Conservation (phyloP, 2,113 vertebrate species). For the Halcyon malimbica region DNA sequence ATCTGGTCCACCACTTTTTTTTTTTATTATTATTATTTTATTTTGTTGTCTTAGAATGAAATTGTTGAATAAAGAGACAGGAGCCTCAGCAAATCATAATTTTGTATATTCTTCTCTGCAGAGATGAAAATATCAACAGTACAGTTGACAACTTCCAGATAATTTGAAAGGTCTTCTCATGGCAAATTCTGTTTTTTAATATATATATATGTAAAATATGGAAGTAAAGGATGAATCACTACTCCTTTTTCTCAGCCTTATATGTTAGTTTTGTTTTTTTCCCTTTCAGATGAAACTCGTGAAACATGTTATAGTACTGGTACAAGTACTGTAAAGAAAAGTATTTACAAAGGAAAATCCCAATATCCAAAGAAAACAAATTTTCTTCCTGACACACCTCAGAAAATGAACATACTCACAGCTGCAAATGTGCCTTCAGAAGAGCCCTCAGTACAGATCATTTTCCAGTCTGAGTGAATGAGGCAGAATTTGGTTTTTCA, state of each 20-base stretch:
- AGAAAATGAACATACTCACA: background rate
- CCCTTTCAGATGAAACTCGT: background rate
- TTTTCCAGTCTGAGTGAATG: background rate
- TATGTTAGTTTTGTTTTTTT: background rate
- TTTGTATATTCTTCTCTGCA: background rate
- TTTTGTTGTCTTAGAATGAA: background rate
- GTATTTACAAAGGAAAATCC: background rate
- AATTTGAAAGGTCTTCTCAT: background rate
- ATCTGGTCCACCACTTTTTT: background rate
- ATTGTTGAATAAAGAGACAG: background rate
- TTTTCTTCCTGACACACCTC: background rate
- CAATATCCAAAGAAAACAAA: background rate
- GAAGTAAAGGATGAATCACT: background rate
- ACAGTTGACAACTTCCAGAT: background rate
- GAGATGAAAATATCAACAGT: background rate
- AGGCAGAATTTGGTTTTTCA: background rate
- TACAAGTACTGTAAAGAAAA: background rate
- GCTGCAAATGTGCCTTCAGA: background rate
- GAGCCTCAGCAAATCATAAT: background rate
- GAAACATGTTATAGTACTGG: background rate
- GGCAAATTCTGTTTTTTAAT: background rate
- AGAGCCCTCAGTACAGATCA: background rate
- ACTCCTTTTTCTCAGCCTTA: background rate
- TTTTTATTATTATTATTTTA: too few species aligned
- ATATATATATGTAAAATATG: background rate